Evolutionary conservation across 2,888 invertebrate species (phyloP).

Genomic region (Drosophila anomelani): DNA sequence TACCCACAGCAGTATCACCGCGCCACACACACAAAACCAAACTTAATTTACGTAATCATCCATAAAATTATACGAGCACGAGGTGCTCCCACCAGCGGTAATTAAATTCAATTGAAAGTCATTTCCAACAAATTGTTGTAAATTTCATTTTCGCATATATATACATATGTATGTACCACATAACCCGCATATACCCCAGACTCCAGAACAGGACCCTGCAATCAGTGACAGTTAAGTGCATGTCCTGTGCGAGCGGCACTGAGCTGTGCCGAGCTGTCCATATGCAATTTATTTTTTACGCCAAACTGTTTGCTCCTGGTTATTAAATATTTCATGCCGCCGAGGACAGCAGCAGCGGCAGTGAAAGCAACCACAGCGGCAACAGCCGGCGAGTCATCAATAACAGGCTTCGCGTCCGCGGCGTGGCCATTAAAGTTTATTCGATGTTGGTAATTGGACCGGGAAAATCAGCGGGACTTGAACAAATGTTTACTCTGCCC

Average conservation of each 20-base stretch:
- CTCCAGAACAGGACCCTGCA: conserved; percentile 16
- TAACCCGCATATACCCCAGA: conserved; percentile 10
- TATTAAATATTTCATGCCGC: conserved; percentile 64
- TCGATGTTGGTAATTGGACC: conserved; percentile 63
- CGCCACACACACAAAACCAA: conserved; percentile 30
- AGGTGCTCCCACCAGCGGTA: conserved; percentile 38
- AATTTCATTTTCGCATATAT: conserved; percentile 64
- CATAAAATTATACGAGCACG: conserved; percentile 44
- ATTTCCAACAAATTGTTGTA: conserved; percentile 66
- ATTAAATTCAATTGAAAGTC: conserved; percentile 69
- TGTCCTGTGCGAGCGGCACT: conserved; percentile 16
- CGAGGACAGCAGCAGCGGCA: conserved; percentile 44
- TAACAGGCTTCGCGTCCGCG: conserved; percentile 31
- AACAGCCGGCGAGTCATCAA: conserved; percentile 33
- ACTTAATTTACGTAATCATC: conserved; percentile 59
- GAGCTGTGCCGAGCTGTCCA: conserved; percentile 28
- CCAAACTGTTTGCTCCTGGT: conserved; percentile 52
- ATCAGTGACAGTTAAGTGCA: conserved; percentile 49
- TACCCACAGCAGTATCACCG: conserved; percentile 18
- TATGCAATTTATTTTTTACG: conserved; percentile 55
- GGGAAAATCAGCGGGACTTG: conserved; percentile 13
- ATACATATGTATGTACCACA: too few species aligned
- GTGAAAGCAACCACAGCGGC: conserved; percentile 19
- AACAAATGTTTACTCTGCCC: conserved; percentile 36
- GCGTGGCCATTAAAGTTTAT: conserved; percentile 64